phyloP scores from a whole-genome alignment of 2,888 invertebrate genomes.

The Acronicta leporina region DNA sequence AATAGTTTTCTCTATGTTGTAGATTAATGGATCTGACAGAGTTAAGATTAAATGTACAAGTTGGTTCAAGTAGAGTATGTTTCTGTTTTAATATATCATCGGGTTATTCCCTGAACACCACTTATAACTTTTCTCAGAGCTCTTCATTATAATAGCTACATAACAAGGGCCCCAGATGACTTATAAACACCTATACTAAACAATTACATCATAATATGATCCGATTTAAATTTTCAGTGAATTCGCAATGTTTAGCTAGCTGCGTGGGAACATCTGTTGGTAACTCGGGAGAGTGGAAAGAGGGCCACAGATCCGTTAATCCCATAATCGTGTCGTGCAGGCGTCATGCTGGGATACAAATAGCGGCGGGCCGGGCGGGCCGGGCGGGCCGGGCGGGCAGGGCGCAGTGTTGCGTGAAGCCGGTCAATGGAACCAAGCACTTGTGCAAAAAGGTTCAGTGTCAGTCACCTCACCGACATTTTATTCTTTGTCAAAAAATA shows the following conservation, averaged over 20 bases:
- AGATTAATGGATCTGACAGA: not conserved
- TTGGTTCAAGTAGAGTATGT: not conserved
- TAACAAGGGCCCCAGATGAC: not conserved
- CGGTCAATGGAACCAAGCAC: not conserved
- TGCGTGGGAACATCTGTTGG: not conserved
- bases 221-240: not conserved
- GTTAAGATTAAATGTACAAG: not conserved
- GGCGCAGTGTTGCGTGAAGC: not conserved
- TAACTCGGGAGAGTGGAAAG: not conserved
- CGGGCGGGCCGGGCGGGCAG: not conserved
- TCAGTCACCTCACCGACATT: not conserved
- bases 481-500: no score
- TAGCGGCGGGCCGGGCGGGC: not conserved
- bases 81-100: not conserved
- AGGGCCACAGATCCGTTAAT: not conserved
- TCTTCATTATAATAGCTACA: not conserved
- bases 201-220: not conserved
- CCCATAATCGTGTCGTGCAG: not conserved
- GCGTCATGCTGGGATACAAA: slow-evolving; percentile 1
- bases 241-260: not conserved
- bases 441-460: not conserved
- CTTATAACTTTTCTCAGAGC: not conserved
- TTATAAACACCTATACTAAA: not conserved
- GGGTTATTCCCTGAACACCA: not conserved
- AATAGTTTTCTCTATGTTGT: not conserved